Percentiles rank a stretch among this genome's conserved stretches.
phyloP scores from a whole-genome alignment of 2,888 invertebrate genomes.

The Microctonus brassicae region DNA sequence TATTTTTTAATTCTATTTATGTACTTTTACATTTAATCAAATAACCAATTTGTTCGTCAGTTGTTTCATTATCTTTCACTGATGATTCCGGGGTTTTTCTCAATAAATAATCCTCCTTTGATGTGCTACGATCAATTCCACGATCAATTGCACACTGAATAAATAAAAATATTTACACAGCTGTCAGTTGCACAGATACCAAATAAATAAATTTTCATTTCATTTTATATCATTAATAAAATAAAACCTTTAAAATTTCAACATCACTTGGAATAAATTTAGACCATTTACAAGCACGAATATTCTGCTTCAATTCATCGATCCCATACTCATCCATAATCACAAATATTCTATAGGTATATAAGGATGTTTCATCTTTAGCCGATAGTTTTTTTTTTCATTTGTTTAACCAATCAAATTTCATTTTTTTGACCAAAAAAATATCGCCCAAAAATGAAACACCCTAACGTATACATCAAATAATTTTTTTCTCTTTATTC shows the following conservation, averaged over 20 bases:
- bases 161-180: not conserved
- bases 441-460: too few relatives aligned
- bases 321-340: not conserved
- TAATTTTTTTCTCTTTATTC: too few relatives aligned
- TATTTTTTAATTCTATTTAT: not conserved
- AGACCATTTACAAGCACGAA: not conserved
- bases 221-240: too few relatives aligned
- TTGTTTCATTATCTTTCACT: conserved; percentile 31
- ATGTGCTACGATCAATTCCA: not conserved
- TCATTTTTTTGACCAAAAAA: too few relatives aligned
- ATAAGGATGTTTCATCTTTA: too few relatives aligned
- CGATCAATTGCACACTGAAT: conserved; percentile 32
- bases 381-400: too few relatives aligned
- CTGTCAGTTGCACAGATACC: not conserved
- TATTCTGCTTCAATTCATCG: not conserved
- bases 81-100: conserved; percentile 26
- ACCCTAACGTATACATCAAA: too few relatives aligned
- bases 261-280: not conserved
- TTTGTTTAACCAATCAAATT: too few relatives aligned
- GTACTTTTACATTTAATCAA: conserved; percentile 36
- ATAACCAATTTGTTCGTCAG: conserved; percentile 38
- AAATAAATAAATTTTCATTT: not conserved
- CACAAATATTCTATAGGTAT: not conserved
- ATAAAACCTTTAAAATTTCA: conserved; percentile 5
- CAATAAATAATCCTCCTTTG: conserved; percentile 27